Percentiles rank a stretch among this genome's conserved stretches.
These are phyloP conservation scores for Crambe crambe DNA, from an alignment of 37 sponge, comb jelly and placozoan genomes.

Conservation along the genomic window DNA sequence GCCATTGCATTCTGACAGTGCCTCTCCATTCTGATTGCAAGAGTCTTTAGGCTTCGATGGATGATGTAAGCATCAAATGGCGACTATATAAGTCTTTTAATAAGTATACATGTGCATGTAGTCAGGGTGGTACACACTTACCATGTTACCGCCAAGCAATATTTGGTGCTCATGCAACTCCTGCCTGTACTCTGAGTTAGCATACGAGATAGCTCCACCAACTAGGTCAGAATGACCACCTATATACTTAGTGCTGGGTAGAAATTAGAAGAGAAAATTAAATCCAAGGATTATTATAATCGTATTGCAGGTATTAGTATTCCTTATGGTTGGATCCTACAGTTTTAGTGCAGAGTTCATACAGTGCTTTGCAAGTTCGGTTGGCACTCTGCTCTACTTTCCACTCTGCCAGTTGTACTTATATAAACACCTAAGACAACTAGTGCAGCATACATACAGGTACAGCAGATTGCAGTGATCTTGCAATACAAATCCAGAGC, in stretches of 20 bases:
- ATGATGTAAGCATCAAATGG: slow-evolving; percentile 75
- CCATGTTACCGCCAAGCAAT: slow-evolving; percentile 36
- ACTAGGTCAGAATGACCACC: slow-evolving; percentile 74
- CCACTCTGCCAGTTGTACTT: too few species aligned
- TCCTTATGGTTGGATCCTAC: too few species aligned
- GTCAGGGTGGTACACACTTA: not conserved
- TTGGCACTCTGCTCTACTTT: too few species aligned
- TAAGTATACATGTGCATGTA: not conserved
- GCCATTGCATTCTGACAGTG: slow-evolving; percentile 71
- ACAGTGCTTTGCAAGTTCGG: too few species aligned
- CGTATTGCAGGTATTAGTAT: too few species aligned
- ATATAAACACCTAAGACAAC: too few species aligned
- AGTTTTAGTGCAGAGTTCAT: too few species aligned
- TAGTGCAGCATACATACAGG: too few species aligned
- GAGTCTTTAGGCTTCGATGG: slow-evolving; percentile 73
- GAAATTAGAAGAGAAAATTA: too few species aligned
- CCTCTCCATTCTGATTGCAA: slow-evolving; percentile 74
- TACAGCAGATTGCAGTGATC: too few species aligned
- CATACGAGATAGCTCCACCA: slow-evolving; percentile 52
- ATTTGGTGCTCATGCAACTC: not conserved
- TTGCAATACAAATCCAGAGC: too few species aligned
- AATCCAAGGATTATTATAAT: too few species aligned
- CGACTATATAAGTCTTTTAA: slow-evolving; percentile 19
- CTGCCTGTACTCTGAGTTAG: slow-evolving; percentile 4
- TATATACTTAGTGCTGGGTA: slow-evolving; percentile 66